These are phyloP conservation scores for Bradypodion ventrale DNA, from an alignment of 2,797 vertebrate genomes.

Conservation along the genomic window DNA sequence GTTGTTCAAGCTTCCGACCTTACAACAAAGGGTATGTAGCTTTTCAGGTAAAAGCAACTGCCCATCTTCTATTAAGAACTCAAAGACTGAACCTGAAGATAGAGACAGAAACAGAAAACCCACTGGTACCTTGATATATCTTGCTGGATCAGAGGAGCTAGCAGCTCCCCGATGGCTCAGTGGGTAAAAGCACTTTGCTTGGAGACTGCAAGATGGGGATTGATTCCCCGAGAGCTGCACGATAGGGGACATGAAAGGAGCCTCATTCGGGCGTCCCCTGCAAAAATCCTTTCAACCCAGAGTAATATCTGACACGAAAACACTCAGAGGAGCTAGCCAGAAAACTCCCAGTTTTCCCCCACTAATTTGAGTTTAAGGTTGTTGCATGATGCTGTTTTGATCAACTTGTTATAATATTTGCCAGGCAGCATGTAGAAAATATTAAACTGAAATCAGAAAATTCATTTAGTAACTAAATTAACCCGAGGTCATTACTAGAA, in stretches of 20 bases:
- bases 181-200: too few species aligned
- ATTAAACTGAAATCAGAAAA: background rate
- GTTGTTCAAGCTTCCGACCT: conserved; percentile 83
- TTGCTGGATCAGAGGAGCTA: background rate
- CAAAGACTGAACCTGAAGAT: background rate
- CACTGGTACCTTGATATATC: background rate
- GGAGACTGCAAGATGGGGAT: too few species aligned
- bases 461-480: background rate
- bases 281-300: too few species aligned
- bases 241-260: too few species aligned
- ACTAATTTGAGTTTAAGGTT: background rate
- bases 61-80: background rate
- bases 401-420: background rate
- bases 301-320: too few species aligned
- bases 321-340: too few species aligned
- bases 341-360: background rate
- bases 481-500: background rate
- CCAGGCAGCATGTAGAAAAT: background rate
- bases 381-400: background rate
- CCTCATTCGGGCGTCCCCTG: too few species aligned
- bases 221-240: too few species aligned
- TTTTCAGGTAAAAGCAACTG: background rate
- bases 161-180: too few species aligned
- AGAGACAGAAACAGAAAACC: background rate
- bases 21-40: conserved; percentile 85